Evolutionary conservation across 2,797 vertebrate genomes (phyloP), one percentile per base, ranked within the genome.

Genomic region (Hybognathus amarus): DNA sequence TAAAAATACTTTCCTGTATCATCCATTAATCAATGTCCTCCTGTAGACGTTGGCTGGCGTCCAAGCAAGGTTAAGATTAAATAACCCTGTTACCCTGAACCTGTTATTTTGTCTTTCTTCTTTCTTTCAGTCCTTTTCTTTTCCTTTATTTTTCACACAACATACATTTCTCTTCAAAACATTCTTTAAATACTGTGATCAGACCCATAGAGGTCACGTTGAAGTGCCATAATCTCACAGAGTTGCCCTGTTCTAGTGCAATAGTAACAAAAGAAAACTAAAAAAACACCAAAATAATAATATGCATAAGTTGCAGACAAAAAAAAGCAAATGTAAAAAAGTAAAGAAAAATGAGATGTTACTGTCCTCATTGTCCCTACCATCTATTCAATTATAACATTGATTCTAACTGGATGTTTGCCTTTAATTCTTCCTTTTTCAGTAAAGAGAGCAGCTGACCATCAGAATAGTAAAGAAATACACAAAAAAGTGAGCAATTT

Each of bases 21-120:
- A 15, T 5, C 20, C 27, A 18, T 50, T 79, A 67, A 50, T 83
- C 64, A 2, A 66, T 74, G 81, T 79, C 79, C 88, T 64, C 82
- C 83, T 87, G 66, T 74, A 89, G 90, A 90, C 90, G 89, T 87
- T 91, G 86, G 86, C 83, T 88, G 87, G 84, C 89, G 89, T 87
- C 84, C 83, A 83, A 83, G 70, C 67, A 56, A 86, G 70, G 74
- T 77, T 27, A 81, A 73, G 83, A 77, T 64, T 70, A 45, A 79
- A 85, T 66, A 40, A 66, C 27, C 47, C 52, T 79, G 69, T 83
- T 71, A 9, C n/a, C 52, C 66, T 15, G 56, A 77, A 59, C 47
- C 79, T 24, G 27, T 30, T 30, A 30, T 63, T 66, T 27, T 59
- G 47, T 75, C 78, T 61, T 86, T 80, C 85, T 86, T 80, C 85